These are phyloP conservation scores for Brienomyrus brachyistius DNA, from an alignment of 2,113 vertebrate genomes.

Conservation along the genomic window DNA sequence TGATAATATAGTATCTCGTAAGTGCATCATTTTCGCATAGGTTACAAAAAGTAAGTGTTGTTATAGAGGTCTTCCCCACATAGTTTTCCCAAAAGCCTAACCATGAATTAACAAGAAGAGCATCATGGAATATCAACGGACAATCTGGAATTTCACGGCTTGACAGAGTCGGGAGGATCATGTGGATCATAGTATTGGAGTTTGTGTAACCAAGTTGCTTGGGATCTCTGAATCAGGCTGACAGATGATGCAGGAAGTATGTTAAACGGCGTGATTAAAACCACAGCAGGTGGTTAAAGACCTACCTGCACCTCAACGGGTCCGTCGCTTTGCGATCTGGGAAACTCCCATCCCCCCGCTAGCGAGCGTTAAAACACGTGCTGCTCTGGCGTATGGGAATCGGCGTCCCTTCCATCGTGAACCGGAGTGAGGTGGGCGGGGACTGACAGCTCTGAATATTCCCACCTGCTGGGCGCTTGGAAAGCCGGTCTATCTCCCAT, in stretches of 20 bases:
- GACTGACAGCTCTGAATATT: neutral
- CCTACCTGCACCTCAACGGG: slow-evolving; percentile 15
- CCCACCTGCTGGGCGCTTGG: neutral
- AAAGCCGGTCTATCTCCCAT: neutral
- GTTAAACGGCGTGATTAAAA: slow-evolving; percentile 21
- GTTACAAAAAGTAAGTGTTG: neutral
- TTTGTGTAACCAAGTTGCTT: neutral
- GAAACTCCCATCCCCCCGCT: slow-evolving; percentile 14
- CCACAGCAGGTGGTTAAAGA: slow-evolving; percentile 6
- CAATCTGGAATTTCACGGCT: neutral
- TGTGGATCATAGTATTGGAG: neutral
- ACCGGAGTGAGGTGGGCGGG: neutral
- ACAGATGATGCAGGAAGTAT: neutral
- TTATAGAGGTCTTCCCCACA: neutral
- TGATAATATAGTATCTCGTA: neutral
- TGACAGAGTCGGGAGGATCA: neutral
- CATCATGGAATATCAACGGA: neutral
- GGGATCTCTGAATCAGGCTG: neutral
- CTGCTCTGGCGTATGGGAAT: neutral
- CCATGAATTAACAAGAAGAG: neutral
- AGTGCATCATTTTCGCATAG: neutral
- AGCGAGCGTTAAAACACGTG: neutral
- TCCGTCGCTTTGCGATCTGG: slow-evolving; percentile 21
- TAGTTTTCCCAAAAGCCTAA: neutral
- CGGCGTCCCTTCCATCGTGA: neutral